phyloP scores from a whole-genome alignment of 2,797 vertebrate species.

The Muscicapa striata region DNA sequence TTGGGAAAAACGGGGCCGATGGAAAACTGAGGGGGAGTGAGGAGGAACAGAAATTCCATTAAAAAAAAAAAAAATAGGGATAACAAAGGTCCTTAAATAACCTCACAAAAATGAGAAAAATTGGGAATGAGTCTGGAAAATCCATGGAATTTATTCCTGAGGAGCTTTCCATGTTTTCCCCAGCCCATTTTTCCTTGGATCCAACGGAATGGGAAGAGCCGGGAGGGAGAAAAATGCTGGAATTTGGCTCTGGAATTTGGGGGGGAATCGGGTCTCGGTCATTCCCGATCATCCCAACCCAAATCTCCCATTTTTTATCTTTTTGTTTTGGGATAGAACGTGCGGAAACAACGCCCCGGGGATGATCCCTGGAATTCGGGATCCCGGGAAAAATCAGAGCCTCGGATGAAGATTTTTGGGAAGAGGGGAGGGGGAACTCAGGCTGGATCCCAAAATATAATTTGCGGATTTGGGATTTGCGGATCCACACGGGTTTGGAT shows the following conservation, averaged over 20 bases:
- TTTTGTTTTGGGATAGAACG: not conserved
- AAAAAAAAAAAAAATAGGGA: not conserved
- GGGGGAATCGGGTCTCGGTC: not conserved
- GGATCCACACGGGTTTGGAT: not conserved
- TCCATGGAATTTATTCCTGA: rapidly evolving
- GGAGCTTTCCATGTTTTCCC: not conserved
- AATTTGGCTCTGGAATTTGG: not conserved
- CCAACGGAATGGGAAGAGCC: rapidly evolving
- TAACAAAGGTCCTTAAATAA: rapidly evolving
- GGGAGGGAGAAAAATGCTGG: not conserved
- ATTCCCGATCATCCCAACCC: not conserved
- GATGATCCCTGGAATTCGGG: not conserved
- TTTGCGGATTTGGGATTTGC: not conserved
- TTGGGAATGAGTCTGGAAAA: not conserved
- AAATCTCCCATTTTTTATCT: not conserved
- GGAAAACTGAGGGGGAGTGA: not conserved
- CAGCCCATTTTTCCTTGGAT: not conserved
- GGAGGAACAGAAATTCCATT: not conserved
- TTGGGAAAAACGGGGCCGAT: not conserved
- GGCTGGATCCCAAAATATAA: not conserved
- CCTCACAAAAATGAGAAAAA: not conserved
- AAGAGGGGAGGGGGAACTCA: rapidly evolving
- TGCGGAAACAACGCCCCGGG: too few species aligned
- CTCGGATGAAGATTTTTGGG: not conserved
- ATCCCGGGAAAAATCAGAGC: too few species aligned